Evolutionary conservation across 2,797 vertebrate species (phyloP).

Genomic region (Enteromius fasciolatus): DNA sequence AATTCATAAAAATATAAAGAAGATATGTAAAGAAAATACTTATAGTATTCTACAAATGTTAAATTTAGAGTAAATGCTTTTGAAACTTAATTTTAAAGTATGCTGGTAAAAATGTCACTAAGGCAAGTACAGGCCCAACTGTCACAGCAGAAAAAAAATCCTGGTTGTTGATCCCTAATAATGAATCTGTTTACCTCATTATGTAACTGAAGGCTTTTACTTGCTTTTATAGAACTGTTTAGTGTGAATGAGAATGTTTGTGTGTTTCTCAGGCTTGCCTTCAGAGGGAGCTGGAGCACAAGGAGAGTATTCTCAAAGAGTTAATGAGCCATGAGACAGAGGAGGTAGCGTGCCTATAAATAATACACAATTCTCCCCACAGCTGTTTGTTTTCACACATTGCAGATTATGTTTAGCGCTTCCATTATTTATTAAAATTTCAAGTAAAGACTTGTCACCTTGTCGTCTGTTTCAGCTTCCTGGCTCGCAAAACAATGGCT

Average conservation of each 20-base stretch:
- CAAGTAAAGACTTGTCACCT: neutral
- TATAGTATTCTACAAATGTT: neutral
- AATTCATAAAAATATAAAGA: neutral
- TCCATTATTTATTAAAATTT: neutral
- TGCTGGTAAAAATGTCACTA: neutral
- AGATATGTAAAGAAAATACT: neutral
- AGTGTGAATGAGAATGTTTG: neutral
- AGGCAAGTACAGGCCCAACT: neutral
- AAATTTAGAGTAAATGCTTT: neutral
- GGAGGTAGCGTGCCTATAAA: slow-evolving; percentile 75
- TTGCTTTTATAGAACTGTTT: neutral
- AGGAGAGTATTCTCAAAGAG: slow-evolving; percentile 81
- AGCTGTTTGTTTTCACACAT: slow-evolving; percentile 20
- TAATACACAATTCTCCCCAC: neutral
- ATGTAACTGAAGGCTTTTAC: neutral
- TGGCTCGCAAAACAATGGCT: slow-evolving; percentile 85
- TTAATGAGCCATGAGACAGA: slow-evolving; percentile 81
- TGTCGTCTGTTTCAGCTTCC: slow-evolving; percentile 64
- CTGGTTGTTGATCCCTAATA: neutral
- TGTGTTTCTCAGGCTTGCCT: slow-evolving; percentile 78
- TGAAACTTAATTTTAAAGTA: neutral
- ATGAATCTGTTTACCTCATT: too few relatives aligned
- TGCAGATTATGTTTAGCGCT: slow-evolving; percentile 10
- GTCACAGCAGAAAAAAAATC: neutral
- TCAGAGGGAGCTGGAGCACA: slow-evolving; percentile 86